Base-by-base conservation (phyloP, 2,113 vertebrate species). In the Desmodus rotundus region DNA sequence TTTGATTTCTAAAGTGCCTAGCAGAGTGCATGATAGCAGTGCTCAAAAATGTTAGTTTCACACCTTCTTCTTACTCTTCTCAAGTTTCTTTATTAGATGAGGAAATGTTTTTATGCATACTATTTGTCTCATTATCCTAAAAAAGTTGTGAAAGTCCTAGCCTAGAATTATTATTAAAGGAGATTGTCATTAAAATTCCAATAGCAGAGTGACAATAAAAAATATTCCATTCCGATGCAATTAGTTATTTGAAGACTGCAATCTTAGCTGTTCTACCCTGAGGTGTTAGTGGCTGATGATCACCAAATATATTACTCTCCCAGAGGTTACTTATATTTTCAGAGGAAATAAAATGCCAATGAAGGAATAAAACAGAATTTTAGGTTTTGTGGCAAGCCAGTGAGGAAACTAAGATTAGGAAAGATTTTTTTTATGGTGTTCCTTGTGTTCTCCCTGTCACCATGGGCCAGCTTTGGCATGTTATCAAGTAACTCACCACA, bases 261-360 rank as follows among this genome's bases (percentile, higher is more conserved):
- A 1, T 68, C 68, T 91, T 77, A 89, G 73, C 70, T 76, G 1
- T 87, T 67, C 52, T 72, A 45, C 73, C 45, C 33, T 87, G 65
- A 96, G 68, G 70, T 92, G 61, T 92, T 92, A 61, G 47, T 86
- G 67, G 38, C 31, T 38, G 22, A 33, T 19, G 45, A 93, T 80
- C 78, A 74, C 45, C 82, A 89, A 61, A 36, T 61, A 28, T 47
- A 16, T 89, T 77, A 82, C 70, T 96, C 78, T 84, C 58, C 43
- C 86, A 67, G 89, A 87, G 63, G 24, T 95, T 95, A 72, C 33
- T 92, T 96, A 50, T 13, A 58, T 81, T 91, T 94, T 85, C 72
- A 86, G 72, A 92, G 77, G 90, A 76, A 91, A 41, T 81, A 76
- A 67, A 90, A 36, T 81, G 28, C 77, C 87, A 76, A 0, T 88